Evolutionary conservation across 2,888 invertebrate genomes (phyloP), one percentile per base, ranked within the genome.

Genomic region (Abrostola tripartita): DNA sequence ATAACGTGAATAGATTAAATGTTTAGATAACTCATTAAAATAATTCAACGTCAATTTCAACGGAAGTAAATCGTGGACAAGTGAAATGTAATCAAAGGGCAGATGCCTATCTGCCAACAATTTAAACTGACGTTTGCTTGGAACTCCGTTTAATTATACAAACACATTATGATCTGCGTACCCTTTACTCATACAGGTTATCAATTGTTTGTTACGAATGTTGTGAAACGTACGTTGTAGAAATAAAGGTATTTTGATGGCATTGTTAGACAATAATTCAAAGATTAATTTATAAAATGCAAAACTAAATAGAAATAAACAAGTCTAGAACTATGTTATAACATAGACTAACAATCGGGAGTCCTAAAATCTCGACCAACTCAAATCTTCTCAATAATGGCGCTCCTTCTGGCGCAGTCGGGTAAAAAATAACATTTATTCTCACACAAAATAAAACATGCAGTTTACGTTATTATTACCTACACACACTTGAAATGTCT

Each of bases 11-110:
- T 49, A 66, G 61, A 67, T 76, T 71, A 79, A 73, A 79, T 78
- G 75, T 78, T 54, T 52, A 54, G 47, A 57, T 67, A 69, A 76
- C 78, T 68, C 47, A 78, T 78, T 76, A 76, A 38, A 44, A 59
- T 74, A 68, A 75, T 71, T 67, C 61, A 56, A 63, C 70, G 68
- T 71, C 69, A 82, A 80, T 79, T 77, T 53, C 53, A 61, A 47
- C 51, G 72, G 78, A 81, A 81, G 71, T 77, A 68, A 74, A 79
- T 61, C 72, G 77, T 79, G 86, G 85, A 85, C 83, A 84, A 83
- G 83, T 85, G 85, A 90, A 90, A 88, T 88, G 71, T 89, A 90
- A 90, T 89, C 87, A 90, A 88, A 88, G 85, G 87, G 87, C 79
- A 81, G 78, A 81, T 79, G 78, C 85, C 85, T 82, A 81, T 83